Evolutionary conservation across 53 echinoderm and acorn worm genomes (phyloP).

Genomic region (Astropecten irregularis): DNA sequence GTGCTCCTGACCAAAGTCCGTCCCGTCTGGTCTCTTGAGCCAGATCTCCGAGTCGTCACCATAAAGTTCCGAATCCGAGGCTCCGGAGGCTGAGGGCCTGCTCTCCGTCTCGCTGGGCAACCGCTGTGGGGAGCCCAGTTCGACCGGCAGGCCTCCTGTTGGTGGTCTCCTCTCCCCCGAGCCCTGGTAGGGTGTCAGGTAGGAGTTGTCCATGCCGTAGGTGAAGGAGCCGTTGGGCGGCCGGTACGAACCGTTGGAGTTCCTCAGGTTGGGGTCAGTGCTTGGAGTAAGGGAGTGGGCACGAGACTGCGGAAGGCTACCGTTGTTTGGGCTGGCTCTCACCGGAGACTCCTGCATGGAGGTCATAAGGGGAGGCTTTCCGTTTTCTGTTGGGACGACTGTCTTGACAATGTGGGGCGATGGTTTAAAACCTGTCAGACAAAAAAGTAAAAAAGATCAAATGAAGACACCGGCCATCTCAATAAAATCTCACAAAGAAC

Average conservation of each 20-base stretch:
- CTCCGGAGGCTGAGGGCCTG: constrained; percentile 52
- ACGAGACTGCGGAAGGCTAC: constrained; percentile 46
- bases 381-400: constrained; percentile 39
- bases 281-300: constrained; percentile 32
- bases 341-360: constrained; percentile 46
- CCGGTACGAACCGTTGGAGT: constrained; percentile 55
- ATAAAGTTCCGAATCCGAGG: constrained; percentile 52
- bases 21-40: constrained; percentile 54
- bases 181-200: constrained; percentile 1
- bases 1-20: constrained; percentile 51
- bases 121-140: not conserved
- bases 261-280: not conserved
- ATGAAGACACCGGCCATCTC: too few species aligned
- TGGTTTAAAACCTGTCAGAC: constrained; percentile 38
- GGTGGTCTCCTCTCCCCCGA: not conserved
- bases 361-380: constrained; percentile 66
- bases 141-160: not conserved
- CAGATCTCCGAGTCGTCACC: constrained; percentile 44
- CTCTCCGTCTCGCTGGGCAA: constrained; percentile 53
- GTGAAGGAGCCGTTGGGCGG: constrained; percentile 57
- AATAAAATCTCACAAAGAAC: too few species aligned
- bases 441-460: not conserved
- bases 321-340: constrained; percentile 26
- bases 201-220: constrained; percentile 49
- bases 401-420: constrained; percentile 45